These are phyloP conservation scores for Lophochroa leadbeateri DNA, from an alignment of 2,113 vertebrate species.

Conservation along the genomic window DNA sequence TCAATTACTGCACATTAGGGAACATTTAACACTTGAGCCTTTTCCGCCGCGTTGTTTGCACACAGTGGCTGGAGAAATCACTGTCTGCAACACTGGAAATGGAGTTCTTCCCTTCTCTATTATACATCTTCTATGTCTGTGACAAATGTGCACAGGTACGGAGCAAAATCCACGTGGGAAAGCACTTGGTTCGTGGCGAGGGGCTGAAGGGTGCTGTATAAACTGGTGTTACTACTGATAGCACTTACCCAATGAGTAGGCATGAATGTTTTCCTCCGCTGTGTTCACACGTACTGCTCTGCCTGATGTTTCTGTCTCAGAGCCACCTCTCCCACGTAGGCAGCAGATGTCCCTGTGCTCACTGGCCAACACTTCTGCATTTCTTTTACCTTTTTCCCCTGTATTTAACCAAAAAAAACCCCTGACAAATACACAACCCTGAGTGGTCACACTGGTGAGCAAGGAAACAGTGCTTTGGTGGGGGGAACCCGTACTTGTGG, in stretches of 20 bases:
- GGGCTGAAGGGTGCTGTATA: neutral
- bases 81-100: conserved; percentile 33
- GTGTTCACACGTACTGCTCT: neutral
- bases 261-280: neutral
- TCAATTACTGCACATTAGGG: conserved; percentile 70
- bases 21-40: conserved; percentile 62
- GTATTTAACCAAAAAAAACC: neutral
- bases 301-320: neutral
- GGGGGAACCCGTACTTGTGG: fast-evolving
- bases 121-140: neutral
- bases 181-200: neutral
- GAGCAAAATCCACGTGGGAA: fast-evolving
- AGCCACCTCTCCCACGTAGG: neutral
- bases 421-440: neutral
- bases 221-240: fast-evolving
- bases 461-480: neutral
- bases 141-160: neutral
- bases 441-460: fast-evolving
- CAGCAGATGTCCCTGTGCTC: fast-evolving
- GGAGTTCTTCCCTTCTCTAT: neutral
- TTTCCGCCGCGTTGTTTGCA: conserved; percentile 49
- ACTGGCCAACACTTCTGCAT: neutral
- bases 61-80: neutral
- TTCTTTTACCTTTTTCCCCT: neutral
- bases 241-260: neutral